Evolutionary conservation across 2,888 invertebrate genomes (phyloP), one percentile per base, ranked within the genome.

Genomic region (Laspeyria flexula): DNA sequence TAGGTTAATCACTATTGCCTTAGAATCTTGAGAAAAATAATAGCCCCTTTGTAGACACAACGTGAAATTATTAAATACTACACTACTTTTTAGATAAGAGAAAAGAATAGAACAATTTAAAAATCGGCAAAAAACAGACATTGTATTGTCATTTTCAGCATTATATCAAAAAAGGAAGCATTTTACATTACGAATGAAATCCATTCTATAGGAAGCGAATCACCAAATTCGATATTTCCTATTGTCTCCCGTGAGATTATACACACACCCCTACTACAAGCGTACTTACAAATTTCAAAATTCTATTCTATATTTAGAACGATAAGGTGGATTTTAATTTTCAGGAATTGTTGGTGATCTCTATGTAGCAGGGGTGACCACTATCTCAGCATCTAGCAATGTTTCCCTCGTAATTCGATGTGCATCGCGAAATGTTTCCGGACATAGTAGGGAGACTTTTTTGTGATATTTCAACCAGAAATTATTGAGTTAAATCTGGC

Each of bases 351-450:
- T 33, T 31, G 21, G 18, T 18, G 33, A 25, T 21, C 13, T 9
- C 2, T 44, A 27, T 55, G 45, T 65, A 42, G 46, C 41, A 59
- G 57, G 72, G 70, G 66, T 57, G 56, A 39, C 50, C 38, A 44
- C 60, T 60, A 65, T 67, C 62, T 51, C 41, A 10, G 15, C 34
- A 58, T 69, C 69, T 51, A 43, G 51, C 52, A 64, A 43, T 44
- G 43, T 71, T 75, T 75, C 73, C 77, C 75, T 65, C 73, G 70
- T 71, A 73, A 81, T 81, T 77, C 74, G 73, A 67, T 68, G 77
- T 77, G 79, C 79, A 79, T 74, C 75, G 77, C 70, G 70, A 75
- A 80, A 77, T 70, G 72, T 77, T 77, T 77, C 77, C 82, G 75
- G 61, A n/a, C 38, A 33, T 41, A 16, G 7, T 31, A 23, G 47